Base-by-base conservation (phyloP, 2,797 vertebrate species). In the Tachyglossus aculeatus region DNA sequence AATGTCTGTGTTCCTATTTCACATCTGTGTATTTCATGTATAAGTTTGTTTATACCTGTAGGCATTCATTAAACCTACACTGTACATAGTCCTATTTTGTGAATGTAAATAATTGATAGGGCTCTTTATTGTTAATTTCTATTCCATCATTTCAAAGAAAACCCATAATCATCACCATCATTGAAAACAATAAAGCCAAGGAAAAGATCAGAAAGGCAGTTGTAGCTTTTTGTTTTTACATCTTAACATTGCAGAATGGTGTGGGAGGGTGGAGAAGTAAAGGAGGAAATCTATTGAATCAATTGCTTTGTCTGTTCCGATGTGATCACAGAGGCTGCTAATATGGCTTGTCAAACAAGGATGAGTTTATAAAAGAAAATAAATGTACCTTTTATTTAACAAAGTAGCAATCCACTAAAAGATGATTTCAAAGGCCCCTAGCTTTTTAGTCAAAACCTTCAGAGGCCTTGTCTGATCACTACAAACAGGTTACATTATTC, bases 361-460 rank as follows among this genome's bases (percentile, higher is more conserved):
- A 80, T 79, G 84, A 87, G 74, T 11, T 90, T 85, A 75, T 85
- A 73, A 88, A 84, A 84, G 41, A 53, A 68, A 84, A 86, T 72
- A 87, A 91, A 88, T 80, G 51, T 80, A 72, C 1, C 66, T 0
- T 84, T 85, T 85, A 82, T 78, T 85, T 74, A 88, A 74, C 69
- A 87, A 86, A 90, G 65, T 81, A 81, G 31, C 67, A 83, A 74
- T 84, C 71, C 74, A 83, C n/a, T 74, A 82, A 84, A 84, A 90
- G 78, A 67, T 90, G 73, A 65, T 90, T 91, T 91, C 84, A 89
- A 89, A 93, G 76, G 59, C 83, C 85, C 75, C 67, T 68, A 59
- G 63, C 27, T 84, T 62, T 89, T 91, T 91, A 90, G 90, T 90
- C 89, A 78, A 55, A 87, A 61, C 77, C 78, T 91, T 88, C 75